phyloP scores from a whole-genome alignment of 2,888 invertebrate genomes.

The Lomographa bimaculata region DNA sequence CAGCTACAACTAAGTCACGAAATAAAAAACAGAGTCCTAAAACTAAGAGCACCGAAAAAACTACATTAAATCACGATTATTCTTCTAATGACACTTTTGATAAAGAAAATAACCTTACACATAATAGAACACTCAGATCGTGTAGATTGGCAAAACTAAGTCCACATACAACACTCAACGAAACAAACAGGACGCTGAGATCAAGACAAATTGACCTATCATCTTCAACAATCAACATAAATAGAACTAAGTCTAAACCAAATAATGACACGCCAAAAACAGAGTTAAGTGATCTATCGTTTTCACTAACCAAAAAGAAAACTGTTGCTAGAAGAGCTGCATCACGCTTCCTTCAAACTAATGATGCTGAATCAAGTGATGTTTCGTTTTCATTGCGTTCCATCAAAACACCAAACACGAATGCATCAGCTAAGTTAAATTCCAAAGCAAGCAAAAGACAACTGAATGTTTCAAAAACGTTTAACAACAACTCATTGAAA shows the following conservation, averaged over 20 bases:
- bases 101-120: slow-evolving; percentile 21
- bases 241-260: slow-evolving; percentile 2
- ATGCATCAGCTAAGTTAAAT: too few species aligned
- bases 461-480: too few species aligned
- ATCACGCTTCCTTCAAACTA: slow-evolving; percentile 1
- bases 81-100: slow-evolving; percentile 8
- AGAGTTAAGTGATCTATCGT: slow-evolving; percentile 16
- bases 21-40: slow-evolving; percentile 11
- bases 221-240: background rate
- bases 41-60: slow-evolving; percentile 8
- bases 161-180: slow-evolving; percentile 6
- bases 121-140: slow-evolving; percentile 32
- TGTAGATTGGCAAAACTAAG: slow-evolving; percentile 24
- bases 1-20: slow-evolving; percentile 4
- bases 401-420: too few species aligned
- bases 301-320: slow-evolving; percentile 5
- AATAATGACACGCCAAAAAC: slow-evolving; percentile 1
- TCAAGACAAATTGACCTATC: slow-evolving; percentile 12
- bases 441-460: too few species aligned
- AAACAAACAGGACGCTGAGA: slow-evolving; percentile 19
- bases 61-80: slow-evolving; percentile 8
- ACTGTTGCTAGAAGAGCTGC: background rate
- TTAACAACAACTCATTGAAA: background rate
- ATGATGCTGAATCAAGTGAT: slow-evolving; percentile 30
- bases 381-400: slow-evolving; percentile 38